A percentile compares a stretch with the other conserved stretches of the same genome.
Conservation (phyloP, 2,888 invertebrate genomes). For the Bellardia bayeri region DNA sequence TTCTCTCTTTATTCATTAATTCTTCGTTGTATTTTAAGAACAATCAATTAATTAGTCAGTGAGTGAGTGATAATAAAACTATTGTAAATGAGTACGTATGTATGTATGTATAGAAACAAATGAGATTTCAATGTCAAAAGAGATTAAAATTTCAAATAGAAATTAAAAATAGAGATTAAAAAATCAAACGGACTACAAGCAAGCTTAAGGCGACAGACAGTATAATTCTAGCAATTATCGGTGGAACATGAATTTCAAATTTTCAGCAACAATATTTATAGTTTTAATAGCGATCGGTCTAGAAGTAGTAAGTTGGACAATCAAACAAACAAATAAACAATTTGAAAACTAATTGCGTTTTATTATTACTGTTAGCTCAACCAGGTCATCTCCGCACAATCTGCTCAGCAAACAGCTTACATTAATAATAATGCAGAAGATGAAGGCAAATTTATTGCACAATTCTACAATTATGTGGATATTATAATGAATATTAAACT, state of each 20-base stretch:
- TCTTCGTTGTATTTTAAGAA: slow-evolving; percentile 9
- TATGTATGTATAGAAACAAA: not conserved
- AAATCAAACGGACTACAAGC: not conserved
- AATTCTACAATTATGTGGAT: slow-evolving; percentile 73
- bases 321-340: not conserved
- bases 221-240: slow-evolving; percentile 57
- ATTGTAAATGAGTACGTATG: slow-evolving; percentile 19
- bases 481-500: slow-evolving; percentile 69
- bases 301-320: slow-evolving; percentile 58
- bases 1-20: not conserved
- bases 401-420: not conserved
- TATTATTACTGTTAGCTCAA: slow-evolving; percentile 14
- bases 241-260: slow-evolving; percentile 63
- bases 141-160: slow-evolving; percentile 52
- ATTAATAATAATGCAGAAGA: slow-evolving; percentile 32
- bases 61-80: slow-evolving; percentile 28
- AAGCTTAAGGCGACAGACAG: slow-evolving; percentile 44
- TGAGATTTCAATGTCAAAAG: slow-evolving; percentile 69
- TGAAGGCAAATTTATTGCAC: slow-evolving; percentile 61
- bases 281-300: slow-evolving; percentile 24
- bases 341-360: slow-evolving; percentile 46
- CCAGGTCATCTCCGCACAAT: slow-evolving; percentile 22
- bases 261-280: slow-evolving; percentile 37
- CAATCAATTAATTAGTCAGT: slow-evolving; percentile 19
- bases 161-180: slow-evolving; percentile 44